phyloP scores from a whole-genome alignment of 2,113 vertebrate species.

The Ovibos moschatus region DNA sequence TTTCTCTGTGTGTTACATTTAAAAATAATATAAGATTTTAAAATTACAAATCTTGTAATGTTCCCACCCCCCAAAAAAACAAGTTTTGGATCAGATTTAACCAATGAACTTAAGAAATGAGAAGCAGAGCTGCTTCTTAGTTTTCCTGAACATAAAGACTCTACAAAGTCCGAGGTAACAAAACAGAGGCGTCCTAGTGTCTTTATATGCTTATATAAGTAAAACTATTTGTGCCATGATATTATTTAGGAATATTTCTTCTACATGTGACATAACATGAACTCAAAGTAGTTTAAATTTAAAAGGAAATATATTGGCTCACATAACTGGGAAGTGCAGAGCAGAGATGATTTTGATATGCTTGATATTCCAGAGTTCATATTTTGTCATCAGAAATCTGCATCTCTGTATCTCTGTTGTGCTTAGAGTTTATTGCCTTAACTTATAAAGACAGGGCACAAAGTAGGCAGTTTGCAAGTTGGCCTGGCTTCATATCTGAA shows the following conservation, averaged over 20 bases:
- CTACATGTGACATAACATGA: neutral
- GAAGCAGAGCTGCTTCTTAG: neutral
- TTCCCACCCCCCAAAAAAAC: neutral
- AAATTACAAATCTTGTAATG: neutral
- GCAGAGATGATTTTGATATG: neutral
- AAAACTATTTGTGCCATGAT: neutral
- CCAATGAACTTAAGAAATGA: neutral
- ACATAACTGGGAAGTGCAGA: neutral
- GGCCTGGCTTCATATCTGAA: neutral
- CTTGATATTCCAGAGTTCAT: neutral
- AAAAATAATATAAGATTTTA: neutral
- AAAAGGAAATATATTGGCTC: neutral
- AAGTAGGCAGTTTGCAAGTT: neutral
- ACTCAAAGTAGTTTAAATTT: neutral
- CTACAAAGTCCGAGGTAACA: neutral
- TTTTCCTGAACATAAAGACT: slow-evolving; percentile 16
- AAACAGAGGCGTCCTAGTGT: neutral
- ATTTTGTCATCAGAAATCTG: neutral
- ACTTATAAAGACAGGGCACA: neutral
- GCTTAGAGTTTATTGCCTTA: neutral
- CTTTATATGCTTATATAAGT: neutral
- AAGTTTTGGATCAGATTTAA: neutral
- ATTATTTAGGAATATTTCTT: neutral
- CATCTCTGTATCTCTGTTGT: neutral
- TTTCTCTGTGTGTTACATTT: neutral